Evolutionary conservation across 92 coral and sea anemone genomes (phyloP).

Genomic region (Phenganax subtilis): DNA sequence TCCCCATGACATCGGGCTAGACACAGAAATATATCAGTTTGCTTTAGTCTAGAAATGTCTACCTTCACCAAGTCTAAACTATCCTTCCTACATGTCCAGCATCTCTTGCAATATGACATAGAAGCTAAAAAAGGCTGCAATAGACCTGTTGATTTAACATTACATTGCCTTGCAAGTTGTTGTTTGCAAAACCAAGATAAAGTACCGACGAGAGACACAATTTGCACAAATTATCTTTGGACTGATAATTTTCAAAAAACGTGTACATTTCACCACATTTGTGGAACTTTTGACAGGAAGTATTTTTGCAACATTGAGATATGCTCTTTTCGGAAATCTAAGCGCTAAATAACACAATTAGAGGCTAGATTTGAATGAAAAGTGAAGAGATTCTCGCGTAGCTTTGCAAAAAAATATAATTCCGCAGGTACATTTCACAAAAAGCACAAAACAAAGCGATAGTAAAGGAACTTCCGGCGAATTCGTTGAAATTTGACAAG

Average conservation of each 20-base stretch:
- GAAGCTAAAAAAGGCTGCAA: too few species aligned
- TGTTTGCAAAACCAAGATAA: too few species aligned
- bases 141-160: too few species aligned
- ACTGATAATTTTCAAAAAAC: not conserved
- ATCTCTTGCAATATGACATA: too few species aligned
- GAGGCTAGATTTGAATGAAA: not conserved
- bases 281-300: not conserved
- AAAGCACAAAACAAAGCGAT: not conserved
- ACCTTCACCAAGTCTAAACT: not conserved
- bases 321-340: not conserved
- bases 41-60: not conserved
- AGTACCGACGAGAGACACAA: too few species aligned
- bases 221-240: too few species aligned
- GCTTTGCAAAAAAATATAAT: not conserved
- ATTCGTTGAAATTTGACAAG: not conserved
- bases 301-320: not conserved
- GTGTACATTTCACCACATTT: not conserved
- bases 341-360: not conserved
- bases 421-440: not conserved
- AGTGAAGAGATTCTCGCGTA: not conserved
- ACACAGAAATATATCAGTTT: not conserved
- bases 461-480: slow-evolving; percentile 6
- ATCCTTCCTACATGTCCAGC: not conserved
- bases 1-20: slow-evolving; percentile 75
- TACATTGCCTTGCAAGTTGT: too few species aligned